Conservation (phyloP, 2,888 invertebrate species). For the Linnaemya vulpina region DNA sequence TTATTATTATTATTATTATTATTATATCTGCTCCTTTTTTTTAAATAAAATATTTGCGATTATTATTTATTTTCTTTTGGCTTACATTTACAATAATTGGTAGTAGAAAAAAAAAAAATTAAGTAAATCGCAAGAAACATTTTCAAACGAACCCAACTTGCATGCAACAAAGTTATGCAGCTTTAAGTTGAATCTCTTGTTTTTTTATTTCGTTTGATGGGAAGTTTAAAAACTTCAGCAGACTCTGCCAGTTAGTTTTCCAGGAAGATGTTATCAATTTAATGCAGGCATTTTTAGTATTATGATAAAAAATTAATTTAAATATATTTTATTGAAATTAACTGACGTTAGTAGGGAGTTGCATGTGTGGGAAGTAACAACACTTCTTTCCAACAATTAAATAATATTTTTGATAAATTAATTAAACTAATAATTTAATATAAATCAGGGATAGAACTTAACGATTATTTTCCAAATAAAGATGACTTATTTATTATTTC, state of each 20-base stretch:
- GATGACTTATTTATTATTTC: too few species aligned
- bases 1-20: too few species aligned
- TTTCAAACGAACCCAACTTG: background rate
- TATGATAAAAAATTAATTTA: background rate
- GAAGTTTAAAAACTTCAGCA: background rate
- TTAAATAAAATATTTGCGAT: slow-evolving; percentile 35
- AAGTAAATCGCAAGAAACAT: background rate
- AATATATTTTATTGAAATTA: background rate
- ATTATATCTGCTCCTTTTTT: too few species aligned
- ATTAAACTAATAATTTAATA: too few species aligned
- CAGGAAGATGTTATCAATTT: background rate
- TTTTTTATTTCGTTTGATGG: background rate
- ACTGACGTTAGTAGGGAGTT: background rate
- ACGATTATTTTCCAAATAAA: too few species aligned
- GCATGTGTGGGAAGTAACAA: background rate
- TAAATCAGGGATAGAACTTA: too few species aligned
- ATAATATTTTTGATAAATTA: too few species aligned
- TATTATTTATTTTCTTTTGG: slow-evolving; percentile 33
- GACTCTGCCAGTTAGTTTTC: background rate
- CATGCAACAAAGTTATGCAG: slow-evolving; percentile 7
- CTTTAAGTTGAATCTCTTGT: background rate
- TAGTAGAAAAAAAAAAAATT: slow-evolving; percentile 8
- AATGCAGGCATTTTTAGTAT: background rate
- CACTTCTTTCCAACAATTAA: background rate
- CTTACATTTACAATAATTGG: slow-evolving; percentile 54